These are phyloP conservation scores for Rattus rattus DNA, from an alignment of 2,113 vertebrate species.

Conservation along the genomic window DNA sequence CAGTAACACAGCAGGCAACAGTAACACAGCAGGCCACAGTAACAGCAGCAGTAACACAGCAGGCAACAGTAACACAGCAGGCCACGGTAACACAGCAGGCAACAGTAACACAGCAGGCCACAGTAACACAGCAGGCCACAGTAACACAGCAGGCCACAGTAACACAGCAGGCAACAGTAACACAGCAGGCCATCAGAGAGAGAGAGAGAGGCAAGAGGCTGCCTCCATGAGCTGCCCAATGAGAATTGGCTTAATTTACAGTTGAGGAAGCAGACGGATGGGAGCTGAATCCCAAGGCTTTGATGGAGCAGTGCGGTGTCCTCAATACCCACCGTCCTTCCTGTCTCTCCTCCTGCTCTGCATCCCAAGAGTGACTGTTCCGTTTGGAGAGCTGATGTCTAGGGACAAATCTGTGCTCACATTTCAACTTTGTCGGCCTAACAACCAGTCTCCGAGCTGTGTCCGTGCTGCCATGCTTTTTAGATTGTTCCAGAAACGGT, in stretches of 20 bases:
- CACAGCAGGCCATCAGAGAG: neutral
- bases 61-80: neutral
- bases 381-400: neutral
- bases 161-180: neutral
- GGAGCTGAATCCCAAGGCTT: neutral
- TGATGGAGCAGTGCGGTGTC: rapidly evolving
- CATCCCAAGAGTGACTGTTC: neutral
- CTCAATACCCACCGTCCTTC: rapidly evolving
- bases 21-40: no score
- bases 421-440: neutral
- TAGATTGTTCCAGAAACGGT: neutral
- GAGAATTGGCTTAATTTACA: neutral
- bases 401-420: neutral
- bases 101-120: neutral
- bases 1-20: neutral
- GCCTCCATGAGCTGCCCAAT: neutral
- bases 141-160: neutral
- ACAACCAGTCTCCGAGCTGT: neutral
- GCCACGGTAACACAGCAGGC: no score
- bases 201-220: neutral
- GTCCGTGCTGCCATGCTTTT: neutral
- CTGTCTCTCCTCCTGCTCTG: neutral
- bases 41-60: no score
- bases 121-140: neutral
- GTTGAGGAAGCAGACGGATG: neutral